phyloP scores from a whole-genome alignment of 2,888 invertebrate species.

The Conomelus anceps region DNA sequence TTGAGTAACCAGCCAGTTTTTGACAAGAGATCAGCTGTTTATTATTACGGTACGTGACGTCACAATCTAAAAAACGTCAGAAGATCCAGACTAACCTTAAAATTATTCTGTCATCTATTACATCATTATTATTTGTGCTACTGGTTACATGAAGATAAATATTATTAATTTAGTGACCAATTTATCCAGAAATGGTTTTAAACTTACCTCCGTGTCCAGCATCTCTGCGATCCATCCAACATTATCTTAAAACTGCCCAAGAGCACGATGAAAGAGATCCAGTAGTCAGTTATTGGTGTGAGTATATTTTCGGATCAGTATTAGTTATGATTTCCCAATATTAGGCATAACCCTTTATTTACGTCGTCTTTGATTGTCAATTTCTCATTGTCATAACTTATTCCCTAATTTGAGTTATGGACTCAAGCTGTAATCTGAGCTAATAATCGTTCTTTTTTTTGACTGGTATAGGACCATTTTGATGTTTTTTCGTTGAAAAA shows the following conservation, averaged over 20 bases:
- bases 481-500: no score
- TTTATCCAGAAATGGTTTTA: constrained; percentile 16
- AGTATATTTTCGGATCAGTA: constrained; percentile 34
- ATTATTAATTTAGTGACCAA: not conserved
- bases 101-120: not conserved
- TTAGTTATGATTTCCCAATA: no score
- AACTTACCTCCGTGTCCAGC: constrained; percentile 65
- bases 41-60: not conserved
- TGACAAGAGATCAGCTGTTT: not conserved
- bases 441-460: no score
- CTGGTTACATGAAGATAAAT: not conserved
- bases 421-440: no score
- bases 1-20: no score
- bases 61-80: not conserved
- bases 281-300: constrained; percentile 88
- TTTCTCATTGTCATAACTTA: no score
- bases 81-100: not conserved
- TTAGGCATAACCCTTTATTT: no score
- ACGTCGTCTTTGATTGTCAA: not conserved
- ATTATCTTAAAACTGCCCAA: constrained; percentile 82
- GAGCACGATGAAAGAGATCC: constrained; percentile 88
- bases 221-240: constrained; percentile 76
- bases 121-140: not conserved
- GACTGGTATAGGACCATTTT: no score
- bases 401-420: no score